A percentile compares a stretch with the other conserved stretches of the same genome.
Conservation (phyloP, 2,113 vertebrate genomes). For the Cavia aperea region DNA sequence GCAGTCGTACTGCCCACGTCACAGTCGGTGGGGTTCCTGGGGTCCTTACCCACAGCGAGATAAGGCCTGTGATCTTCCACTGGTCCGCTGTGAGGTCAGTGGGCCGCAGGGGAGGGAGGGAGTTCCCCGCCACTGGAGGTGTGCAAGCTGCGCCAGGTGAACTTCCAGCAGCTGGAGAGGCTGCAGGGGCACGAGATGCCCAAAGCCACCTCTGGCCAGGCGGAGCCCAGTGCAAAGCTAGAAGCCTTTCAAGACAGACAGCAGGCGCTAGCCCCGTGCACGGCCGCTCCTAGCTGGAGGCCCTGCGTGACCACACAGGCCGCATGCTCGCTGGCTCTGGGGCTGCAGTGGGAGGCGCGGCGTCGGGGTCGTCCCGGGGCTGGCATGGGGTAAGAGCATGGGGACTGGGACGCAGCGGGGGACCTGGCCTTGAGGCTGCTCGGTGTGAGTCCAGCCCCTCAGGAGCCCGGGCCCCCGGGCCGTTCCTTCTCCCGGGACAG, state of each 20-base stretch:
- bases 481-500: fast-evolving
- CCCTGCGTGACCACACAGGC: neutral
- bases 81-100: neutral
- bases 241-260: neutral
- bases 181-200: neutral
- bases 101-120: neutral
- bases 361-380: neutral
- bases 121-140: neutral
- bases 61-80: neutral
- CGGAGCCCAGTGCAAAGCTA: neutral
- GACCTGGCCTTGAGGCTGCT: neutral
- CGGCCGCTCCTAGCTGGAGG: fast-evolving
- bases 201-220: neutral
- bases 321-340: fast-evolving
- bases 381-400: neutral
- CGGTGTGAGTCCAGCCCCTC: neutral
- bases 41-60: neutral
- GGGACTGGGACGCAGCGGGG: no score
- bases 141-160: neutral
- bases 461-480: neutral
- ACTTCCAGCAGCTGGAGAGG: neutral
- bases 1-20: no score
- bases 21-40: no score
- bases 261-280: fast-evolving
- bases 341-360: neutral